Conservation (phyloP, 2,113 vertebrate species). For the Nothocercus julius region DNA sequence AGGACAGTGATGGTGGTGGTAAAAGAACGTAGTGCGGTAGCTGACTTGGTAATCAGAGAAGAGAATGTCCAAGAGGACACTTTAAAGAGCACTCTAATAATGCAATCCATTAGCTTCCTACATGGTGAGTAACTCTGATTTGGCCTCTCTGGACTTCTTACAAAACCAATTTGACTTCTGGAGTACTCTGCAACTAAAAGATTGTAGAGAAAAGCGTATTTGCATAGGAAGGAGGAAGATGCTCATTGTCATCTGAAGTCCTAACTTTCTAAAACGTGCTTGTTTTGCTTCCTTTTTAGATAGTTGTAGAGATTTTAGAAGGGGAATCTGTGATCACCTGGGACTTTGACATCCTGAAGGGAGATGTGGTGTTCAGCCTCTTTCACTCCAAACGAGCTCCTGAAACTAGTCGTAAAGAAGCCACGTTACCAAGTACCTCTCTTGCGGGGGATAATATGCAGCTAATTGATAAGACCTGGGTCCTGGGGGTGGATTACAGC, state of each 20-base stretch:
- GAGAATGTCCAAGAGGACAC: not conserved
- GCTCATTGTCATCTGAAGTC: not conserved
- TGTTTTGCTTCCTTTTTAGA: constrained; percentile 58
- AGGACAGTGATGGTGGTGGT: not conserved
- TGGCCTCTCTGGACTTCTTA: not conserved
- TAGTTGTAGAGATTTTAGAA: constrained; percentile 82
- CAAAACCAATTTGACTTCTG: not conserved
- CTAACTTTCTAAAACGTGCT: not conserved
- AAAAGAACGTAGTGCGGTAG: not conserved
- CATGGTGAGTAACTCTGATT: not conserved
- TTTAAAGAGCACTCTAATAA: not conserved
- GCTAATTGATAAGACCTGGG: constrained; percentile 77
- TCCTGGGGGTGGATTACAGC: constrained; percentile 81
- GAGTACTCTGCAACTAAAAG: not conserved
- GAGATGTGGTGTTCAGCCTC: constrained; percentile 85
- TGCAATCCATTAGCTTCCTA: not conserved
- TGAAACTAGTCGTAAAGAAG: constrained; percentile 37
- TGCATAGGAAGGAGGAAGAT: not conserved
- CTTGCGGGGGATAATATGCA: constrained; percentile 64
- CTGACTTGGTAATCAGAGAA: not conserved
- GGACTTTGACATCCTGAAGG: constrained; percentile 87
- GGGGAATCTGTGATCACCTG: constrained; percentile 86
- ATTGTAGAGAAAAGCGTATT: not conserved
- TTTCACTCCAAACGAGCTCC: constrained; percentile 81
- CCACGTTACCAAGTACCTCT: not conserved